Evolutionary conservation across 2,888 invertebrate species (phyloP).

Genomic region (Unio delphinus): DNA sequence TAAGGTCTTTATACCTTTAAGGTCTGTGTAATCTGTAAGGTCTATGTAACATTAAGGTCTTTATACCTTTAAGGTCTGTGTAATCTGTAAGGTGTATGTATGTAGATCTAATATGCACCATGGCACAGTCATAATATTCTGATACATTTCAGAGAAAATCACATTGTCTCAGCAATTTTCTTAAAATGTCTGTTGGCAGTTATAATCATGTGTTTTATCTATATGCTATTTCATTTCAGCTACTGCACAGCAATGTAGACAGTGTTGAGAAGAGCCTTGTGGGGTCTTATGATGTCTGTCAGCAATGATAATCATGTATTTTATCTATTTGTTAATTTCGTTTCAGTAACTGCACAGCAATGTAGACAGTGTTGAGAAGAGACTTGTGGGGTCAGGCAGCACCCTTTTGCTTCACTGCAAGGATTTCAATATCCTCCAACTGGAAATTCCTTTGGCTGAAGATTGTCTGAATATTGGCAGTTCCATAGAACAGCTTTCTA

Average conservation of each 20-base stretch:
- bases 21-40: too few relatives aligned
- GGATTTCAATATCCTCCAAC: slow-evolving; percentile 88
- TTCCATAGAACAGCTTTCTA: slow-evolving; percentile 89
- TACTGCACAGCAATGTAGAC: slow-evolving; percentile 93
- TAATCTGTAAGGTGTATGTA: too few relatives aligned
- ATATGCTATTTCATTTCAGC: slow-evolving; percentile 74
- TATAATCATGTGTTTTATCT: not conserved
- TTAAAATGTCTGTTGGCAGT: not conserved
- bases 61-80: too few relatives aligned
- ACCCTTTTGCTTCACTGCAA: slow-evolving; percentile 92
- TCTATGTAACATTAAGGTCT: too few relatives aligned
- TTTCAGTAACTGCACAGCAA: slow-evolving; percentile 89
- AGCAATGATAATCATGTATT: not conserved
- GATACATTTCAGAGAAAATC: too few relatives aligned
- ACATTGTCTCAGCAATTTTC: too few relatives aligned
- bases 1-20: too few relatives aligned
- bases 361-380: slow-evolving; percentile 91
- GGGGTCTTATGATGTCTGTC: not conserved
- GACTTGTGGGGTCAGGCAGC: slow-evolving; percentile 80
- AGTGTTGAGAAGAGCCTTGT: slow-evolving; percentile 83
- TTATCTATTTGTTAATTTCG: slow-evolving; percentile 6
- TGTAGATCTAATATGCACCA: too few relatives aligned
- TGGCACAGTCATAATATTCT: too few relatives aligned
- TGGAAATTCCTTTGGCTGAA: slow-evolving; percentile 86
- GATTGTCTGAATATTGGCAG: slow-evolving; percentile 87